A percentile compares a stretch with the other conserved stretches of the same genome.
Evolutionary conservation across 2,888 invertebrate genomes (phyloP).

Genomic region (Cetonia aurata): DNA sequence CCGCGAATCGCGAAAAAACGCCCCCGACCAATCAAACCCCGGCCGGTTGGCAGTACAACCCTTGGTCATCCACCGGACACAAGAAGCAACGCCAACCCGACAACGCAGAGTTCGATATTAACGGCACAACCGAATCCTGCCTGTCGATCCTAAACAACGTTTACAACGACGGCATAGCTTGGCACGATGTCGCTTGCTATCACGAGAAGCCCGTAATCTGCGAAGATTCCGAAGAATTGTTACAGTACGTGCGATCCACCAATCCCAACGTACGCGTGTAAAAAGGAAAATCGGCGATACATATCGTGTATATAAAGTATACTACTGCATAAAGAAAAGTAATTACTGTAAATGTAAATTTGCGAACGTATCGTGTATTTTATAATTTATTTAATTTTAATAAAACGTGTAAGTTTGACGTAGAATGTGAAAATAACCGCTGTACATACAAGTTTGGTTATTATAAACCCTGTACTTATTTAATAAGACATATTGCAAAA

Average conservation of each 20-base stretch:
- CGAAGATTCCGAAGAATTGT: slow-evolving; percentile 90
- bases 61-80: slow-evolving; percentile 92
- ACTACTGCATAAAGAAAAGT: no score
- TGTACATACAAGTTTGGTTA: no score
- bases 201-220: slow-evolving; percentile 93
- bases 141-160: slow-evolving; percentile 91
- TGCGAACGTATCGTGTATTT: no score
- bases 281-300: slow-evolving; percentile 53
- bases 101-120: slow-evolving; percentile 92
- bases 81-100: slow-evolving; percentile 90
- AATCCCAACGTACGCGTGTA: slow-evolving; percentile 88
- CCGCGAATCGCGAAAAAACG: slow-evolving; percentile 89
- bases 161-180: slow-evolving; percentile 92
- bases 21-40: slow-evolving; percentile 83
- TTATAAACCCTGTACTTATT: no score
- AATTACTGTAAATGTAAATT: no score
- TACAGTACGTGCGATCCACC: slow-evolving; percentile 86
- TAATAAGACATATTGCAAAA: no score
- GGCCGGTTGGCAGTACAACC: slow-evolving; percentile 84
- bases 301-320: no score
- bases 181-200: slow-evolving; percentile 95
- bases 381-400: no score
- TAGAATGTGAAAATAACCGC: no score
- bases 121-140: slow-evolving; percentile 89
- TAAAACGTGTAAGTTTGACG: no score